Evolutionary conservation across 2,797 vertebrate genomes (phyloP).

Genomic region (Phaenicophaeus curvirostris): DNA sequence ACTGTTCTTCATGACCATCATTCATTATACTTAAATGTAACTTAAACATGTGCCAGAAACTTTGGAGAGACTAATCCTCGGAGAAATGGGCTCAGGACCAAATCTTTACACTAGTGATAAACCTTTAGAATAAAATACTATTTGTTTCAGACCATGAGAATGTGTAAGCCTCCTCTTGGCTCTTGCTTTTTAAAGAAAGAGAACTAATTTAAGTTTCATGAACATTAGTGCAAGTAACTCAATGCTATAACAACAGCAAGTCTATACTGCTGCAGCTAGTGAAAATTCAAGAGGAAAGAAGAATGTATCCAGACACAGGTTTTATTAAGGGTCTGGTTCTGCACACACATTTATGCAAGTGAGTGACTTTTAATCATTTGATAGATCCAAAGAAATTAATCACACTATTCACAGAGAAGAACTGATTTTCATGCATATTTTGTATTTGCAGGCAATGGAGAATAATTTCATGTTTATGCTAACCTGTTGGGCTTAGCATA

Average conservation of each 20-base stretch:
- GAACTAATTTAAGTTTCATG: slow-evolving; percentile 2
- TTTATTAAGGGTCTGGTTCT: neutral
- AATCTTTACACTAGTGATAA: neutral
- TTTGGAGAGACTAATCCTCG: neutral
- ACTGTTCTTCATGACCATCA: neutral
- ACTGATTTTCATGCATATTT: neutral
- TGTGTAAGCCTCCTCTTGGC: neutral
- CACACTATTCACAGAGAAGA: neutral
- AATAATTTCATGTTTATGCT: neutral
- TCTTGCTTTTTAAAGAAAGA: neutral
- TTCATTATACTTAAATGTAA: neutral
- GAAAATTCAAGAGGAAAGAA: neutral
- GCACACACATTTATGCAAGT: neutral
- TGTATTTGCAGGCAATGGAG: neutral
- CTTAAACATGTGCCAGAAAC: neutral
- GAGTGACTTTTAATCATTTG: neutral
- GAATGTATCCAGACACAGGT: neutral
- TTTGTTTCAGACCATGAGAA: neutral
- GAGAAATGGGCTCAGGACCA: slow-evolving; percentile 5
- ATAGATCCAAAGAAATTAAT: neutral
- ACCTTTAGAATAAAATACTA: slow-evolving; percentile 13
- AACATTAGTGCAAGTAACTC: neutral
- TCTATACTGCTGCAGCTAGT: neutral
- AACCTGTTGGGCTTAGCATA: neutral
- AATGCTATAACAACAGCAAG: neutral